phyloP scores from a whole-genome alignment of 2,797 vertebrate species.

The Aeoliscus strigatus region DNA sequence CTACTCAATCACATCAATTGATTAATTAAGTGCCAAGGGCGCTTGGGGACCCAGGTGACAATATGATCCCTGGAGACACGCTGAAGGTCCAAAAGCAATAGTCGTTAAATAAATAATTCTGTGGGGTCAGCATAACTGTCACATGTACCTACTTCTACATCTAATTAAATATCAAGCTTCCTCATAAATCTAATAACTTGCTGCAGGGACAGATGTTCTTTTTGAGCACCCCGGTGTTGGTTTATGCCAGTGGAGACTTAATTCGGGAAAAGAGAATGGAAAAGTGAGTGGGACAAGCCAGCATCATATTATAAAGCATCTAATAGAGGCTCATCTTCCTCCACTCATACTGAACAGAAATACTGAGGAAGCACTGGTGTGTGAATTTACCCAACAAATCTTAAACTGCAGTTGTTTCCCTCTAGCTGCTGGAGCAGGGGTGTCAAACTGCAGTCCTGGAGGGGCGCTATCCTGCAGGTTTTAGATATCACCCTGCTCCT shows the following conservation, averaged over 20 bases:
- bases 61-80: constrained; percentile 35
- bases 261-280: constrained; percentile 32
- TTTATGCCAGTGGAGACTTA: constrained; percentile 26
- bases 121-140: constrained; percentile 36
- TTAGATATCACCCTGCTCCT: no score
- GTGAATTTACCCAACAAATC: constrained; percentile 37
- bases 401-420: constrained; percentile 8
- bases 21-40: constrained; percentile 66
- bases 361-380: constrained; percentile 8
- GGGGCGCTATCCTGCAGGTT: no score
- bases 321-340: constrained; percentile 57
- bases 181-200: constrained; percentile 30
- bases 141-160: constrained; percentile 20
- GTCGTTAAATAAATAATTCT: constrained; percentile 41
- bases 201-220: constrained; percentile 34
- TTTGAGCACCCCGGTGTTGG: constrained; percentile 8
- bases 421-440: no score
- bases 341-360: constrained; percentile 22
- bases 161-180: constrained; percentile 41
- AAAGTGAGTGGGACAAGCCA: constrained; percentile 36
- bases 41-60: constrained; percentile 46
- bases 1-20: constrained; percentile 67
- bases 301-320: constrained; percentile 45
- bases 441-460: no score
- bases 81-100: constrained; percentile 34